Conservation (phyloP, 1,140 invertebrate species). For the Eueides isabella region DNA sequence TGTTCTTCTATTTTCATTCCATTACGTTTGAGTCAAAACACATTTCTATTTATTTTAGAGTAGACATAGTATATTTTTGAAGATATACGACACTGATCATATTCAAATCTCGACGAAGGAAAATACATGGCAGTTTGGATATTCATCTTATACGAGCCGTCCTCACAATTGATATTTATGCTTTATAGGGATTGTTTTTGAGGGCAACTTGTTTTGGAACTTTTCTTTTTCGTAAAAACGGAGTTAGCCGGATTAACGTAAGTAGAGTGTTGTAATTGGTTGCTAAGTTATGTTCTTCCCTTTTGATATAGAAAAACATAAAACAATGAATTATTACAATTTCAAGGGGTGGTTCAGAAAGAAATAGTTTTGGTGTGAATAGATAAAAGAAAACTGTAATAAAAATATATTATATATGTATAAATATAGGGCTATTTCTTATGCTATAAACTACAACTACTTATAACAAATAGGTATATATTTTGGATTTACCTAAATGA, state of each 20-base stretch:
- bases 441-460: neutral
- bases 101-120: conserved; percentile 53
- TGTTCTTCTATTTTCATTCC: neutral
- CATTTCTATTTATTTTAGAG: conserved; percentile 6
- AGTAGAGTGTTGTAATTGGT: conserved; percentile 71
- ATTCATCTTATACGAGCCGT: conserved; percentile 52
- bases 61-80: conserved; percentile 17
- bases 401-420: too few species aligned
- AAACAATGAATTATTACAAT: conserved; percentile 57
- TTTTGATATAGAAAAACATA: conserved; percentile 66
- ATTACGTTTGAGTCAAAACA: neutral
- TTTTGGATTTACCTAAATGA: conserved; percentile 12
- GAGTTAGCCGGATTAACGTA: conserved; percentile 64
- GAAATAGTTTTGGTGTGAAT: conserved; percentile 30
- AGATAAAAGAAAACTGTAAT: neutral
- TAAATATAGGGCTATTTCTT: too few species aligned
- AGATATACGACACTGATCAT: conserved; percentile 59
- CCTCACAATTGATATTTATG: conserved; percentile 70
- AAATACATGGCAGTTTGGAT: conserved; percentile 60
- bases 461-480: neutral
- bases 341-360: conserved; percentile 56
- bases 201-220: conserved; percentile 66
- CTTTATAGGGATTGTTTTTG: conserved; percentile 59
- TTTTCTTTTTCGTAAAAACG: conserved; percentile 59
- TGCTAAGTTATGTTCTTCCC: conserved; percentile 66